Conservation (phyloP, 2,888 invertebrate species). For the Coenonympha arcania region DNA sequence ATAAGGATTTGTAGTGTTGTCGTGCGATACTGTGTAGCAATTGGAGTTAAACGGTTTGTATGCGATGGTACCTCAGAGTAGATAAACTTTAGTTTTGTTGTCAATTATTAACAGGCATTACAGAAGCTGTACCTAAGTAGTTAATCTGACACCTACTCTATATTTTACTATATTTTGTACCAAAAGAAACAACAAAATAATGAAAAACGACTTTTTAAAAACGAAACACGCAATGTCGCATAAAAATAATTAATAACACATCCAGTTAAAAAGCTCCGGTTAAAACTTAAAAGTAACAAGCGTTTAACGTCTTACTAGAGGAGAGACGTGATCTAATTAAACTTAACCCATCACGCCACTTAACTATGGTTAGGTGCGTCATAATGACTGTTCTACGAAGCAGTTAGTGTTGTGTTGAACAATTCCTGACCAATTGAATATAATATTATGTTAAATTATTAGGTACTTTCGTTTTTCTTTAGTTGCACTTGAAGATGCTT, state of each 20-base stretch:
- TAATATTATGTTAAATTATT: too few species aligned
- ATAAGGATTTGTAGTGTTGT: too few species aligned
- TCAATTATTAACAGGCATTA: too few species aligned
- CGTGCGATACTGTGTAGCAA: too few species aligned
- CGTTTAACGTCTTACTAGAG: conserved; percentile 11
- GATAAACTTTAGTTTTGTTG: too few species aligned
- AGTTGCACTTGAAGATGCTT: too few species aligned
- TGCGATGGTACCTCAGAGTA: too few species aligned
- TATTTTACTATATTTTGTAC: neutral
- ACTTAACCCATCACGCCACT: conserved; percentile 4
- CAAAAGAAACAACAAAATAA: conserved; percentile 5
- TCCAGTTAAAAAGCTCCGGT: neutral
- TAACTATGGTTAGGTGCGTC: neutral
- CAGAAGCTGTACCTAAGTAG: too few species aligned
- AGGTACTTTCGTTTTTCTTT: too few species aligned
- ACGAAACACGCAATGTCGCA: conserved; percentile 9
- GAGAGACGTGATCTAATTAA: conserved; percentile 7
- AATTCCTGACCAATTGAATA: conserved; percentile 1
- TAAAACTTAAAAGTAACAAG: conserved; percentile 6
- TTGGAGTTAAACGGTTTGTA: too few species aligned
- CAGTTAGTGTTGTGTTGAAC: neutral
- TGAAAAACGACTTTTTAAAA: neutral
- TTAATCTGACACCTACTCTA: neutral
- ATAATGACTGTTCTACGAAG: conserved; percentile 1
- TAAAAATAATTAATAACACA: conserved; percentile 4